Evolutionary conservation across 2,888 invertebrate genomes (phyloP).

Genomic region (Nymphalis c-album): DNA sequence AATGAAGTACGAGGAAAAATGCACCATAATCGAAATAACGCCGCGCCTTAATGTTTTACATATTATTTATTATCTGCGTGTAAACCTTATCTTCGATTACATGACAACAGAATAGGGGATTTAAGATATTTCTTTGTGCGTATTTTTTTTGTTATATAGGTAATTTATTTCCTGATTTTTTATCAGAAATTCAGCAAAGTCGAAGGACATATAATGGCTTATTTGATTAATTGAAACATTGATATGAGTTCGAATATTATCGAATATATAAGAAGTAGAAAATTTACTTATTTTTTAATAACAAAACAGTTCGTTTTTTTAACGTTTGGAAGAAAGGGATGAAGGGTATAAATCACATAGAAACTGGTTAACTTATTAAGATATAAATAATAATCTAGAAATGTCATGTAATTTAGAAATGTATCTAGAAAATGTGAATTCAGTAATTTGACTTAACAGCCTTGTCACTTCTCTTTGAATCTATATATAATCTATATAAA

Average conservation of each 20-base stretch:
- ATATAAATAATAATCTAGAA: too few species aligned
- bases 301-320: too few species aligned
- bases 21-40: neutral
- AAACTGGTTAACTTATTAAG: too few species aligned
- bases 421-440: too few species aligned
- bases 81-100: neutral
- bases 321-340: too few species aligned
- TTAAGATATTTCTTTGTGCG: neutral
- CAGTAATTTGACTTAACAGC: too few species aligned
- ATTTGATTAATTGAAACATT: neutral
- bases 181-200: neutral
- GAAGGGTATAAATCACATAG: too few species aligned
- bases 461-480: too few species aligned
- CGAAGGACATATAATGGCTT: neutral
- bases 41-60: constrained; percentile 5
- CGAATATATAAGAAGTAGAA: neutral
- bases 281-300: too few species aligned
- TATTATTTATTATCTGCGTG: neutral
- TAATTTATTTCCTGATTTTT: neutral
- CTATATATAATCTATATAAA: too few species aligned
- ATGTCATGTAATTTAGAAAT: too few species aligned
- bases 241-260: neutral
- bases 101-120: neutral
- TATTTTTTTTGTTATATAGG: neutral
- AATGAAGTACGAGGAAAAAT: neutral